These are phyloP conservation scores for Camptogramma bilineatum DNA, from an alignment of 2,888 invertebrate genomes.

Conservation along the genomic window DNA sequence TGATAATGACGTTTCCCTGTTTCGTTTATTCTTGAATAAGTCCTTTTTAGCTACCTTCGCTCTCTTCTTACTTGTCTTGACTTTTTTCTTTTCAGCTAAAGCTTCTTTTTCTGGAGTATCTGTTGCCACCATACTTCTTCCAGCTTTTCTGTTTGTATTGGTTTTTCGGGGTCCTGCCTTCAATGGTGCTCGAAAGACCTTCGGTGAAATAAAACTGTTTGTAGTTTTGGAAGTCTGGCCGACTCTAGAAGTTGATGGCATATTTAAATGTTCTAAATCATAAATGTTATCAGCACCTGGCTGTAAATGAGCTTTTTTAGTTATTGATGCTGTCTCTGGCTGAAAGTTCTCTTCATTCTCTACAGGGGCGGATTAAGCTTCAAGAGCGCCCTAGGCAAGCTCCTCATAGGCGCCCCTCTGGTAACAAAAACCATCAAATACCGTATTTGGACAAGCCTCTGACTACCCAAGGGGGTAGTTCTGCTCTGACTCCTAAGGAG, in stretches of 20 bases:
- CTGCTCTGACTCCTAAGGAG: too few species aligned
- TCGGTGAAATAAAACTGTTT: conserved; percentile 22
- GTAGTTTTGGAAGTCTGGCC: background rate
- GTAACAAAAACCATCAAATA: too few species aligned
- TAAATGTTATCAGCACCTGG: background rate
- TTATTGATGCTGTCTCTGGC: too few species aligned
- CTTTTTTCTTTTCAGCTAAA: background rate
- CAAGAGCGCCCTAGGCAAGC: too few species aligned
- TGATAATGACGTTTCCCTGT: conserved; percentile 3
- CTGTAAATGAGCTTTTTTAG: too few species aligned
- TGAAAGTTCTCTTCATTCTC: too few species aligned
- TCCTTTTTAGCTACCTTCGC: background rate
- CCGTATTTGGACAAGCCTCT: too few species aligned
- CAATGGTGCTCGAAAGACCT: conserved; percentile 7
- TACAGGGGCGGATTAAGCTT: too few species aligned
- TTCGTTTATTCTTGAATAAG: conserved; percentile 2
- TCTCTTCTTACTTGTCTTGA: background rate
- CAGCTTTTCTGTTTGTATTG: background rate
- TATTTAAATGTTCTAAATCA: background rate
- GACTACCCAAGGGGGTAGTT: too few species aligned
- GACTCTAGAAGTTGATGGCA: background rate
- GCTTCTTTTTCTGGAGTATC: background rate
- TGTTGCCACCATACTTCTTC: conserved; percentile 21
- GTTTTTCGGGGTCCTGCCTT: background rate
- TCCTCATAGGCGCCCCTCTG: too few species aligned